These are phyloP conservation scores for Chrysomela aeneicollis DNA, from an alignment of 2,888 invertebrate genomes.

Conservation along the genomic window DNA sequence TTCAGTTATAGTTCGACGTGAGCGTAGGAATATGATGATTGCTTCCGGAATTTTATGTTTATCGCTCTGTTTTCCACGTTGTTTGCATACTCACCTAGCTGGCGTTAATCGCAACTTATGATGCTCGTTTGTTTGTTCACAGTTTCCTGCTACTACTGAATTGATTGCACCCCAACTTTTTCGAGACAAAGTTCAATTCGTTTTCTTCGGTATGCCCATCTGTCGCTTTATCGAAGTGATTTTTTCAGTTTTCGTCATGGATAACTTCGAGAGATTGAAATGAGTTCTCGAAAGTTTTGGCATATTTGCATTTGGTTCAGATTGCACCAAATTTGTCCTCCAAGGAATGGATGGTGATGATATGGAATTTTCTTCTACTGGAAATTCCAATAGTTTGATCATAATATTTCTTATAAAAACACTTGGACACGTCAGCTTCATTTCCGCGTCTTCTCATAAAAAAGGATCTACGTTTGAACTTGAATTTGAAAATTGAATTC, in stretches of 20 bases:
- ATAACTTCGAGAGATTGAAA: neutral
- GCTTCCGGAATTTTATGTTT: slow-evolving; percentile 35
- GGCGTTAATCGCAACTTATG: slow-evolving; percentile 31
- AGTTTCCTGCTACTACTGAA: neutral
- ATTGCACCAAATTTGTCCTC: too few relatives aligned
- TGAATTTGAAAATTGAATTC: too few relatives aligned
- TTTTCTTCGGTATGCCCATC: neutral
- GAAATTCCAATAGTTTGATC: too few relatives aligned
- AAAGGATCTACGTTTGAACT: too few relatives aligned
- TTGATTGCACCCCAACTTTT: neutral
- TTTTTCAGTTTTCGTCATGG: neutral
- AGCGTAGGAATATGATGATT: slow-evolving; percentile 29
- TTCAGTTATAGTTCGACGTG: slow-evolving; percentile 20
- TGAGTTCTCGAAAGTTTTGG: neutral
- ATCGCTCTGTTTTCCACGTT: slow-evolving; percentile 36
- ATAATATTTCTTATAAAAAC: too few relatives aligned
- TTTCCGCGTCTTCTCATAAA: too few relatives aligned
- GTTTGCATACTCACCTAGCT: slow-evolving; percentile 24
- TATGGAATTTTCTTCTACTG: too few relatives aligned
- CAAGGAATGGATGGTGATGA: too few relatives aligned
- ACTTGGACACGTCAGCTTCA: too few relatives aligned
- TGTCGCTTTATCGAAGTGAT: neutral
- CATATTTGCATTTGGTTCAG: too few relatives aligned
- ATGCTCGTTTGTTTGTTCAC: slow-evolving; percentile 25
- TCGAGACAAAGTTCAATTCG: neutral